Percentiles rank a stretch among this genome's conserved stretches.
phyloP scores from a whole-genome alignment of 2,888 invertebrate genomes.

The Eumacrocentrus americanus region DNA sequence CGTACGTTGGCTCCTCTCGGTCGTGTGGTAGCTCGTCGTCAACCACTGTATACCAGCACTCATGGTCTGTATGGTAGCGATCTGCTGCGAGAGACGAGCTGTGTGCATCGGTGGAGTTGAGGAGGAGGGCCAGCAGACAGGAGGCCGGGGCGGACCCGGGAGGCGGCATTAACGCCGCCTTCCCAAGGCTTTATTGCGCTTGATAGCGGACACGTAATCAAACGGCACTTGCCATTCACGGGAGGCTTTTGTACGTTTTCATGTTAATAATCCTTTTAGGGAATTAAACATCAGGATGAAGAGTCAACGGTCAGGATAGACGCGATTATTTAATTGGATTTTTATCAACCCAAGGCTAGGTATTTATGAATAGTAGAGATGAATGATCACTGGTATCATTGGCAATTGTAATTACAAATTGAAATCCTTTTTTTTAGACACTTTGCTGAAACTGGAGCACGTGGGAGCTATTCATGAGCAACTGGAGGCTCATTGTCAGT shows the following conservation, averaged over 20 bases:
- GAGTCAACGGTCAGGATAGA: no score
- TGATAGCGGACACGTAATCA: slow-evolving; percentile 50
- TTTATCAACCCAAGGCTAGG: no score
- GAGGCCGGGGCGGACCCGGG: slow-evolving; percentile 58
- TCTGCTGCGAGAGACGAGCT: slow-evolving; percentile 1
- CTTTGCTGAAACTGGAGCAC: neutral
- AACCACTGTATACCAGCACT: neutral
- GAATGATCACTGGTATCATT: no score
- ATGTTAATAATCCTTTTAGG: no score
- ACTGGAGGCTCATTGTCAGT: neutral
- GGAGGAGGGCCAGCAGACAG: slow-evolving; percentile 33
- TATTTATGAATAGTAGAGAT: no score
- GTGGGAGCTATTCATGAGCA: neutral
- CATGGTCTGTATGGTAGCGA: slow-evolving; percentile 1
- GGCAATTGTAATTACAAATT: no score
- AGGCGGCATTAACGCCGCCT: slow-evolving; percentile 61
- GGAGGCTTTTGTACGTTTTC: no score
- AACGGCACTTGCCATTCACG: slow-evolving; percentile 46
- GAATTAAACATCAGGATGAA: no score
- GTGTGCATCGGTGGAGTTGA: slow-evolving; percentile 10
- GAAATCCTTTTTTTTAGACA: neutral
- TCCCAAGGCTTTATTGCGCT: slow-evolving; percentile 53
- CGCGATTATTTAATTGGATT: no score
- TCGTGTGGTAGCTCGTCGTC: neutral
- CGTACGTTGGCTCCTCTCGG: neutral